Percentiles rank a stretch among this genome's conserved stretches.
Conservation (phyloP, 2,888 invertebrate genomes). For the Chrysolina haemoptera region DNA sequence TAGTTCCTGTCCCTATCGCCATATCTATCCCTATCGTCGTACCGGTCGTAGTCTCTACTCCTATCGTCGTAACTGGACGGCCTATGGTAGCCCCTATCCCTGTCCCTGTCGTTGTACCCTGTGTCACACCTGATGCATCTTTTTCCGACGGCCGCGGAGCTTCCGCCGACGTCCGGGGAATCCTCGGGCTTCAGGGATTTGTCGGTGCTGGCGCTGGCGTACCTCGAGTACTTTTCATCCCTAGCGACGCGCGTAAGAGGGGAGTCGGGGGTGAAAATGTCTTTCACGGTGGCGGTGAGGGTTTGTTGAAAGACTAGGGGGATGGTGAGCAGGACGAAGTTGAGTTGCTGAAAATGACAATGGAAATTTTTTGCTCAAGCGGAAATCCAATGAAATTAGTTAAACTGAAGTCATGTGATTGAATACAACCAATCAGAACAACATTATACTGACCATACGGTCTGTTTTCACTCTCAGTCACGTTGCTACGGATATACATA, state of each 20-base stretch:
- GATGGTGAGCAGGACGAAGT: slow-evolving; percentile 8
- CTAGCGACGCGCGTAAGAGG: slow-evolving; percentile 41
- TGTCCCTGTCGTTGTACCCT: slow-evolving; percentile 41
- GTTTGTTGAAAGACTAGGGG: background rate
- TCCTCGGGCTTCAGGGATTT: slow-evolving; percentile 48
- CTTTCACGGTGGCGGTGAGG: slow-evolving; percentile 27
- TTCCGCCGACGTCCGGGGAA: slow-evolving; percentile 35
- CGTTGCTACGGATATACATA: too few species aligned
- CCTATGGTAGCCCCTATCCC: slow-evolving; percentile 1
- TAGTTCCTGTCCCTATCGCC: slow-evolving; percentile 39
- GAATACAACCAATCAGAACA: too few species aligned
- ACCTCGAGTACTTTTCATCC: slow-evolving; percentile 41
- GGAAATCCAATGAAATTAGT: too few species aligned
- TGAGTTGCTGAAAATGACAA: background rate
- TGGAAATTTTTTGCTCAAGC: too few species aligned
- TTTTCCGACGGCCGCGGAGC: slow-evolving; percentile 46
- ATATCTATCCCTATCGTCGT: slow-evolving; percentile 38
- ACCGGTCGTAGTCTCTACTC: slow-evolving; percentile 31
- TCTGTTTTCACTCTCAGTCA: too few species aligned
- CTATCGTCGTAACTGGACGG: slow-evolving; percentile 45
- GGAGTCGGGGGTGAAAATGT: slow-evolving; percentile 36
- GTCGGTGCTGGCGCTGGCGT: slow-evolving; percentile 39
- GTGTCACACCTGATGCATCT: slow-evolving; percentile 54
- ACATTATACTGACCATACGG: too few species aligned
- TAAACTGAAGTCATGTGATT: too few species aligned